Base-by-base conservation (phyloP, 2,888 invertebrate species). In the Meteorus cinctellus region DNA sequence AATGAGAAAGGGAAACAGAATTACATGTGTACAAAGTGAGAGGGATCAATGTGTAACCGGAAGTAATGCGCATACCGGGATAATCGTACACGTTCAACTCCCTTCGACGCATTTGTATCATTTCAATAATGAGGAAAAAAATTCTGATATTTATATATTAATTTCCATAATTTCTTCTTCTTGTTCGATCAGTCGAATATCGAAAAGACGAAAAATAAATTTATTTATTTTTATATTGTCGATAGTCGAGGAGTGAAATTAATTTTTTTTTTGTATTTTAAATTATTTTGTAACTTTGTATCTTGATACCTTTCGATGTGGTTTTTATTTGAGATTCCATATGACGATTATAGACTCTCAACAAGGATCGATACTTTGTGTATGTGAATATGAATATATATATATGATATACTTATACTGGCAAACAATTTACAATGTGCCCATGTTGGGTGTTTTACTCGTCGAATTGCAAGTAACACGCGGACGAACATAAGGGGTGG, bases 401-500 rank as follows among this genome's bases (percentile, higher is more conserved):
- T 63, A 63, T 16, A 31, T 63, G 8, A n/a, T n/a, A 4, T 31
- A n/a, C 27, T 31, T 14, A 31, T 34, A n/a, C 63, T n/a, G 14
- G 31, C 55, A 55, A 55, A 55, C 55, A 55, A 55, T 55, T 55
- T 55, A 55, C 55, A 55, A 55, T 55, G 19, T 55, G 24, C 19
- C 19, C 24, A 63, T 63, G 63, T 63, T 34, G 63, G 63, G 63
- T 55, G 24, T 55, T 55, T 55, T 24, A 55, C 19, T 55, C 36
- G n/a, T 41, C 34, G 36, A 65, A 65, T 65, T 34, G 36, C 65
- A 65, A 36, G 12, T 31, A 31, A 63, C 31, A 65, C 41, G 36
- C 65, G 41, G 65, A 65, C 36, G 24, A 65, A 65, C 24, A 24
- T 4, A 72, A 77, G 76, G 77, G 84, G 83, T 80, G 82, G 82